Conservation (phyloP, 2,888 invertebrate species). For the Pimpla rufipes region DNA sequence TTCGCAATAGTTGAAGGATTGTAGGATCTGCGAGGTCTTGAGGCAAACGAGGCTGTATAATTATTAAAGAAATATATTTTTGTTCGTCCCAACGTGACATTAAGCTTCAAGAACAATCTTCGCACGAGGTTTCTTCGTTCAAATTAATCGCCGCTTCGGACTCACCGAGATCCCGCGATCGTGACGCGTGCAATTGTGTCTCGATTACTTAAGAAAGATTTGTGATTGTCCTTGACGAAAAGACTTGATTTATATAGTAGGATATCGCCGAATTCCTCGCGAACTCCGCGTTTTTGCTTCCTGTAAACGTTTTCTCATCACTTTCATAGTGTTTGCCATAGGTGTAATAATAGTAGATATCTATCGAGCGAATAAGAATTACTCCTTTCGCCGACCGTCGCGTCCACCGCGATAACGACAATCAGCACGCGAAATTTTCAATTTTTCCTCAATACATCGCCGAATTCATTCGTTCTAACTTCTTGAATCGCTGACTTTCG, state of each 20-base stretch:
- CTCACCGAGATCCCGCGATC: constrained; percentile 21
- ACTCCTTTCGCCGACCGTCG: not conserved
- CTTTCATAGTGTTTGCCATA: constrained; percentile 59
- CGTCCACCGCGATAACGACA: not conserved
- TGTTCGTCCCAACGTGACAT: constrained; percentile 55
- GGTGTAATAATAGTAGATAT: constrained; percentile 32
- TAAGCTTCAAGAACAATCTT: constrained; percentile 60
- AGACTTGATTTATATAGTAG: constrained; percentile 45
- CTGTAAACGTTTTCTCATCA: constrained; percentile 63
- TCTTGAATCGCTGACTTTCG: constrained; percentile 7
- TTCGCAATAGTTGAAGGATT: not conserved
- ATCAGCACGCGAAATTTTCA: not conserved
- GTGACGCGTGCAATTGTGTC: constrained; percentile 47
- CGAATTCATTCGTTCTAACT: not conserved
- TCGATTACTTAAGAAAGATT: constrained; percentile 51
- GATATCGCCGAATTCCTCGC: constrained; percentile 21
- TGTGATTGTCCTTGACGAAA: constrained; percentile 65
- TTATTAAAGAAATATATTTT: constrained; percentile 68
- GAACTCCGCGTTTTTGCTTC: constrained; percentile 46
- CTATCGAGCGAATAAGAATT: constrained; percentile 31
- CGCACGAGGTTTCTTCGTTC: constrained; percentile 32
- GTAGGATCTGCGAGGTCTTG: not conserved
- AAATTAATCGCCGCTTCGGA: constrained; percentile 11
- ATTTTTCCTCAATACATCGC: not conserved
- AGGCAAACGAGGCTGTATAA: not conserved